Base-by-base conservation (phyloP, 2,113 vertebrate species). In the Colossoma macropomum region DNA sequence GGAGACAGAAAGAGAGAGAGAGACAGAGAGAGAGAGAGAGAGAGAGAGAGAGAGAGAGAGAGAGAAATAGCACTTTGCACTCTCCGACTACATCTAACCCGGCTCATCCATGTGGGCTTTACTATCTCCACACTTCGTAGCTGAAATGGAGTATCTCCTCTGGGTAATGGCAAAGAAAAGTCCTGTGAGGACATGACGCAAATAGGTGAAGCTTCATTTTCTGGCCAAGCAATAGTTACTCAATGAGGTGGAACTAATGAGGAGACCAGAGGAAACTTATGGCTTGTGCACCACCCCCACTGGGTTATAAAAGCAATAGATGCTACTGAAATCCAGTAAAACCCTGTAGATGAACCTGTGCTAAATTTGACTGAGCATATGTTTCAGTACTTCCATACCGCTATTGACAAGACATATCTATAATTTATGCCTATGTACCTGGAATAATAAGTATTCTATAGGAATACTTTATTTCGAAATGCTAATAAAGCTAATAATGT, bases 181-280 rank as follows among this genome's bases (percentile, higher is more conserved):
- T 12, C 54, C 0, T 59, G 50, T 25, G 32, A 81, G 50, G 48
- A 30, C 81, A 86, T 89, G 75, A 90, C 89, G 59, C 88, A 74
- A 86, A 72, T 81, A 81, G 90, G 82, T 75, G 86, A 77, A 88
- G 86, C 86, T 77, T 82, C 66, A 75, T 91, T 92, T 90, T 87
- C 75, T 75, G 76, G 68, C 80, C 81, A 83, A 89, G 87, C 34
- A 16, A 72, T 60, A 78, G 75, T 30, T 56, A 81, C 75, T 89
- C 89, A 74, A 72, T 27, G 66, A 88, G 56, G 85, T 86, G 82
- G 85, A 68, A 88, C 89, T 90, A 92, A 91, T 88, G 88, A 87
- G 60, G 59, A 80, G 77, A 88, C 82, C 62, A 76, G 66, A 68
- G 52, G 41, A 84, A 75, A 81, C 66, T 41, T 82, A 72, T 28